Base-by-base conservation (phyloP, 2,113 vertebrate species). In the Perca fluviatilis region DNA sequence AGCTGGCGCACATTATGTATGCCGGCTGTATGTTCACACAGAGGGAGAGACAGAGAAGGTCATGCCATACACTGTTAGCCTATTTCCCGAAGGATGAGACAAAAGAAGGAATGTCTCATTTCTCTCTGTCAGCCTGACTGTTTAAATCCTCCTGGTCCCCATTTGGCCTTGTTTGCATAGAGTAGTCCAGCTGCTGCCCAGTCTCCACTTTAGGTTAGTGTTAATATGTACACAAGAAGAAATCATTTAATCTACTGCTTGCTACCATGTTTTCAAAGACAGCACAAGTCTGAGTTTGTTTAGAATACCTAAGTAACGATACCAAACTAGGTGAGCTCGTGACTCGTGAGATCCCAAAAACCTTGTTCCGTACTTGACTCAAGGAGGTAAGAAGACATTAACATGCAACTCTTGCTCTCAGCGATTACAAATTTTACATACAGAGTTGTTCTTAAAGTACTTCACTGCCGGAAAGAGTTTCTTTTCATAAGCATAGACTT, bases 71-170 rank as follows among this genome's bases (percentile, higher is more conserved):
- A 5, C 51, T 7, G 51, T 49, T 40, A 64, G 27, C 58, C 18
- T 58, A 19, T 76, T 23, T 58, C 63, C 79, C 53, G 36, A 57
- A 49, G 79, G 66, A 66, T 36, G 51, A 66, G 43, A 93, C 88
- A 94, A 93, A 90, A 87, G 89, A 67, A 88, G 79, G 79, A 93
- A 86, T 88, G 86, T 84, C 47, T 74, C 46, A 40, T 61, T 63
- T 2, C 50, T 47, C 54, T 73, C 61, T 21, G 21, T 77, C 58
- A 61, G 36, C 23, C 53, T 49, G 25, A 62, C 51, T 63, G 51
- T 80, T 75, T 54, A 81, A 80, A 87, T 58, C 19, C 16, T 7
- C 43, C 18, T 27, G 63, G 40, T 80, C 33, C 18, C 21, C 30
- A 25, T 62, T 33, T 36, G 40, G 5, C 58, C 23, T n/a, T 57